Evolutionary conservation across 30 jellyfish, hydroid and myxozoan genomes (phyloP).

Genomic region (Mastigias papua): DNA sequence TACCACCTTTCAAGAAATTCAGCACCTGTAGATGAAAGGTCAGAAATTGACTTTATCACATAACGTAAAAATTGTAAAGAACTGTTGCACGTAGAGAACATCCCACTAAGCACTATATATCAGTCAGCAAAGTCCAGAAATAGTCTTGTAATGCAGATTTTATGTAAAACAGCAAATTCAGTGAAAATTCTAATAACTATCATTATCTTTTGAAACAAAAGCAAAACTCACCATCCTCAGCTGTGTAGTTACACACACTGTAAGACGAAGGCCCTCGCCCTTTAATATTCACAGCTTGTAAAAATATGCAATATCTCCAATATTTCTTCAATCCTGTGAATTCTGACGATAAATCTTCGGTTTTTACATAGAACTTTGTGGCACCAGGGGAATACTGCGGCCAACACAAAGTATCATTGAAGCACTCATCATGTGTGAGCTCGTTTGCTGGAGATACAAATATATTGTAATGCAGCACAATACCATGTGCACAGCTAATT

Average conservation of each 20-base stretch:
- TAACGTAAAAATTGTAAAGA: too few species aligned
- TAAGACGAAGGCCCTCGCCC: slow-evolving; percentile 74
- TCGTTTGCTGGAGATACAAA: slow-evolving; percentile 17
- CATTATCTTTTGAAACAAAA: too few species aligned
- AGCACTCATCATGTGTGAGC: slow-evolving; percentile 13
- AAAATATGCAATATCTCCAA: slow-evolving; percentile 32
- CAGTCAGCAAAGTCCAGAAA: too few species aligned
- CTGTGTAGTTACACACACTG: slow-evolving; percentile 38
- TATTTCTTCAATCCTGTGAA: slow-evolving; percentile 48
- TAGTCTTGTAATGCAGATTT: background rate
- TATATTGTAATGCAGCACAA: slow-evolving; percentile 17
- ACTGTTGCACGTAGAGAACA: too few species aligned
- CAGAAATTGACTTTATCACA: too few species aligned
- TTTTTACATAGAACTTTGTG: background rate
- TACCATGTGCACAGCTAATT: slow-evolving; percentile 66
- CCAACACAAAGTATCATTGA: slow-evolving; percentile 45
- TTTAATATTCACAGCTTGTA: slow-evolving; percentile 58
- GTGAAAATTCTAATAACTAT: background rate
- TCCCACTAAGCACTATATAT: too few species aligned
- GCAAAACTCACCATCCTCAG: slow-evolving; percentile 79
- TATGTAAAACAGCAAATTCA: background rate
- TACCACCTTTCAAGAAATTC: too few species aligned
- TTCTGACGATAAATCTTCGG: background rate
- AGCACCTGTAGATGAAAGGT: too few species aligned
- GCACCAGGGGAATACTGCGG: background rate